Percentiles rank a stretch among this genome's conserved stretches.
These are phyloP conservation scores for Lutjanus erythropterus DNA, from an alignment of 2,113 vertebrate species.

Conservation along the genomic window DNA sequence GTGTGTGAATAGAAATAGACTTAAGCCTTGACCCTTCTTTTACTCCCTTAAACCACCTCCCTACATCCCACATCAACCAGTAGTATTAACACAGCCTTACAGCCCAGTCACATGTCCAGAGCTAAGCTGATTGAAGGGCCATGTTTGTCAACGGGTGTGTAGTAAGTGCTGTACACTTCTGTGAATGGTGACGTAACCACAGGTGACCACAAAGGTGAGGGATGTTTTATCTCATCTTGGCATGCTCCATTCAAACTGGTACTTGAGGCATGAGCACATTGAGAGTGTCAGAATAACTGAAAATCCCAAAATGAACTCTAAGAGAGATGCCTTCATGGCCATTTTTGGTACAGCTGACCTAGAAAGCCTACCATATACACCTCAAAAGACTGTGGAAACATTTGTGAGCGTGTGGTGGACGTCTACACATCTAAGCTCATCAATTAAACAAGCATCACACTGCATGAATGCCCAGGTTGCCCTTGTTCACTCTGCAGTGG, in stretches of 20 bases:
- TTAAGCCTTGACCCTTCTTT: conserved; percentile 50
- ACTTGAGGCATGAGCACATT: not conserved
- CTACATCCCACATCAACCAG: conserved; percentile 9
- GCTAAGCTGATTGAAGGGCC: conserved; percentile 56
- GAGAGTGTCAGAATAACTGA: not conserved
- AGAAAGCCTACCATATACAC: not conserved
- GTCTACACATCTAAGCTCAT: conserved; percentile 19
- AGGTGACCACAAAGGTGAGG: not conserved
- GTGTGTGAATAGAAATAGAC: conserved; percentile 67
- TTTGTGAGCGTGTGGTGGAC: not conserved
- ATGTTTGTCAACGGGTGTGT: conserved; percentile 48
- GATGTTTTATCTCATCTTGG: not conserved
- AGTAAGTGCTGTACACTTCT: conserved; percentile 5
- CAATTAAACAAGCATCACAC: conserved; percentile 18
- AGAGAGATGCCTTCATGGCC: not conserved
- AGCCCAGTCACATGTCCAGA: conserved; percentile 42
- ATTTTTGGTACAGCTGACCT: not conserved
- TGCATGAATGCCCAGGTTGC: not conserved
- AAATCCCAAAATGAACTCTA: not conserved
- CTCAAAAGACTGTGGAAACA: not conserved
- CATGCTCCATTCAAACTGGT: not conserved
- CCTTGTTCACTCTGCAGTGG: not conserved
- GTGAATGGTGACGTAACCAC: not conserved
- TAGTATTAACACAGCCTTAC: conserved; percentile 35
- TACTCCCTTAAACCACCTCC: conserved; percentile 41